phyloP scores from a whole-genome alignment of 2,113 vertebrate genomes.

The Porphyrio hochstetteri region DNA sequence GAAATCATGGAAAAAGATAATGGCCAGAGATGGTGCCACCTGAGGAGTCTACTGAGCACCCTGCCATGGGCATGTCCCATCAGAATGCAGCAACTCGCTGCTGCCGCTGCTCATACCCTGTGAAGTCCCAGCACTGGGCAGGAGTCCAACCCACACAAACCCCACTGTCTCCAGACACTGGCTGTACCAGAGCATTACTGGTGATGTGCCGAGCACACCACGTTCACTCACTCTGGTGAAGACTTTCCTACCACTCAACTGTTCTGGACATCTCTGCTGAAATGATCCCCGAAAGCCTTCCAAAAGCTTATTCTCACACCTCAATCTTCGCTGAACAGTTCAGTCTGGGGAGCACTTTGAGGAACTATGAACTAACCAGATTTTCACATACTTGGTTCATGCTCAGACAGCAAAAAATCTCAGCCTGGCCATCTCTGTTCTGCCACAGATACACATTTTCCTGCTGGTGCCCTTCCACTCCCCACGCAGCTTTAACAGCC shows the following conservation, averaged over 20 bases:
- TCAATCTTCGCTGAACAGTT: background rate
- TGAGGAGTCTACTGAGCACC: fast-evolving
- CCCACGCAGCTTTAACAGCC: background rate
- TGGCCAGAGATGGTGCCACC: background rate
- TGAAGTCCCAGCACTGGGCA: background rate
- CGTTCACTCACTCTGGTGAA: background rate
- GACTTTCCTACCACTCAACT: too few relatives aligned
- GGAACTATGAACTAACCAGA: background rate
- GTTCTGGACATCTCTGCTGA: background rate
- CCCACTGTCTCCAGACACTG: background rate
- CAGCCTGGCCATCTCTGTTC: background rate
- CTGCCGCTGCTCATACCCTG: background rate
- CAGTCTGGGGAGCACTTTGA: background rate
- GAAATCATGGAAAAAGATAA: background rate
- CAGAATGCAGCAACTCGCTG: background rate
- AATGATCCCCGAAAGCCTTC: background rate
- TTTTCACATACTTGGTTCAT: background rate
- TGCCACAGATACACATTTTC: background rate
- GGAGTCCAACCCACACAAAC: background rate
- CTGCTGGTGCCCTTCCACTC: background rate
- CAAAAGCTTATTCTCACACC: background rate
- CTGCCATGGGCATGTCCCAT: fast-evolving
- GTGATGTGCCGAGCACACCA: background rate
- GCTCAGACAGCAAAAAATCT: background rate
- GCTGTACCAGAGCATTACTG: background rate